Conservation (phyloP, 2,113 vertebrate species). For the Todiramphus saurophagus region DNA sequence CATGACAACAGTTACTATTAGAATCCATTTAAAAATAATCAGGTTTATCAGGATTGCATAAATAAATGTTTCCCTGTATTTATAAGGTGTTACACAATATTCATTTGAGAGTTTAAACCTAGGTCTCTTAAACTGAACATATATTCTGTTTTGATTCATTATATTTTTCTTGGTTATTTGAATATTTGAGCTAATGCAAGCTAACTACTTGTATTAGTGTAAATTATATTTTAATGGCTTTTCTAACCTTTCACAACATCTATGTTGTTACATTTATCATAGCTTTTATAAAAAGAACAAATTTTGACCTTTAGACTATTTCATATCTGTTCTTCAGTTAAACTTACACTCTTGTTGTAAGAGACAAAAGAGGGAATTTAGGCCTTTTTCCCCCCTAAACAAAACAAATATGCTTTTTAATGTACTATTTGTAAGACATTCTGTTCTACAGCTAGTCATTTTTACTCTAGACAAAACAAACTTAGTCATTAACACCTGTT, state of each 20-base stretch:
- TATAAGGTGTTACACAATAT: neutral
- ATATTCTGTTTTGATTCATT: neutral
- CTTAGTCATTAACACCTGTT: neutral
- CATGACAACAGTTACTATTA: neutral
- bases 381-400: neutral
- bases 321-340: neutral
- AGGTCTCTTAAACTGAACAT: neutral
- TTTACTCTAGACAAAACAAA: slow-evolving; percentile 4
- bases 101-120: neutral
- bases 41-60: neutral
- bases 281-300: neutral
- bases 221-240: slow-evolving; percentile 15
- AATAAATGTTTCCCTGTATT: neutral
- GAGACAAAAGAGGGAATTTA: neutral
- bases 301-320: neutral
- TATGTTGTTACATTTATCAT: neutral
- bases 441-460: neutral
- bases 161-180: neutral
- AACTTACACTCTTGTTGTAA: neutral
- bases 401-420: neutral
- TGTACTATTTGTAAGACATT: neutral
- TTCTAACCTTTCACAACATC: slow-evolving; percentile 10
- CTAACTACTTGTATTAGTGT: neutral
- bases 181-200: neutral
- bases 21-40: neutral